Evolutionary conservation across 1,140 invertebrate genomes (phyloP), one percentile per base, ranked within the genome.

Genomic region (Cryptotermes secundus): DNA sequence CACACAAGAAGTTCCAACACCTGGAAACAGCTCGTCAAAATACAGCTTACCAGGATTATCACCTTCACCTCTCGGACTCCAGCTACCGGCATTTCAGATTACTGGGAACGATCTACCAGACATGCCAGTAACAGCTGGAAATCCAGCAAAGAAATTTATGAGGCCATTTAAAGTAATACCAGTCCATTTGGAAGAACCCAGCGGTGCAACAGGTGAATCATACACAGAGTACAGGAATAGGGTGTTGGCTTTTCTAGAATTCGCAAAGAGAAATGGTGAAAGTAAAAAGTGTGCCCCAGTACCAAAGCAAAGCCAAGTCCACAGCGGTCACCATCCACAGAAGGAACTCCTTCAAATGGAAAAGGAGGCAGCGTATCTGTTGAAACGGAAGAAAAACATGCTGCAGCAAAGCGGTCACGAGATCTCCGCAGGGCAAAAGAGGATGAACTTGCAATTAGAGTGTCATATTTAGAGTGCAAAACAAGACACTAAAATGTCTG

Each of bases 381-480:
- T 97, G 87, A 92, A 97, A 84, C 90, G 98, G 19, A 93, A 95
- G 84, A 98, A 98, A 88, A 99, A 99, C 88, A 99, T 89, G 96
- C 96, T 86, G 98, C 98, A 0, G 98, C 98, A 1, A 99, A 99
- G 89, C 92, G 84, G 24, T 98, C 97, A 1, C 91, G 98, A 65
- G 97, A 99, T 87, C 94, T 96, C 0, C 91, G 98, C 83, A 92
- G 97, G 86, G 93, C 94, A 24, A 97, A 99, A 88, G 98, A 99
- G 88, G 96, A 99, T 85, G 96, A 97, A 88, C 96, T 99, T 31
- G 96, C 97, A 0, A 95, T 99, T 49, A 90, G 96, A 83, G 96
- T 96, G 0, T 94, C 95, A 0, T 97, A 95, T 86, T 90, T 99
- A 7, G 96, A 98, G 90, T 93, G 95, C 80, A 97, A 90, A 95